Percentiles rank a stretch among this genome's conserved stretches.
phyloP scores from a whole-genome alignment of 2,888 invertebrate species.

The Lingula anatina region DNA sequence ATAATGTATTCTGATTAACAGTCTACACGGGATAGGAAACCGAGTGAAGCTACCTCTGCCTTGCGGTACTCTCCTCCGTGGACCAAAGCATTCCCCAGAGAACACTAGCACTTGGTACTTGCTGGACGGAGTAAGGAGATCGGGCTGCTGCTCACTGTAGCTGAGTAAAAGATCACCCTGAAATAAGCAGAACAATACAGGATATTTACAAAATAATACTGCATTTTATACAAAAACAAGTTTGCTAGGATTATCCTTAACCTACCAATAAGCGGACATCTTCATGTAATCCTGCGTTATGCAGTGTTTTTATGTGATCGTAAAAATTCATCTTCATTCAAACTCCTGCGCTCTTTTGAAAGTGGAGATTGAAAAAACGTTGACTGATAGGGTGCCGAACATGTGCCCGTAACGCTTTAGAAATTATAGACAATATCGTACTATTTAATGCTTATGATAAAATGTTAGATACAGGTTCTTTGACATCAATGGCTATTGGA shows the following conservation, averaged over 20 bases:
- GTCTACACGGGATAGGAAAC: background rate
- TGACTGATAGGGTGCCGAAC: constrained; percentile 1
- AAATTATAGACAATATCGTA: no score
- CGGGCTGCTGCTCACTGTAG: constrained; percentile 63
- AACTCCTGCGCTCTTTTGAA: background rate
- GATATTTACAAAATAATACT: constrained; percentile 1
- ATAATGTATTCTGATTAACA: background rate
- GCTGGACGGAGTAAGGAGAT: constrained; percentile 59
- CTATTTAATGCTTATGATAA: no score
- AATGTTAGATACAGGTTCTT: no score
- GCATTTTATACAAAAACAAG: background rate
- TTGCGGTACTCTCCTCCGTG: constrained; percentile 63
- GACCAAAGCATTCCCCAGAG: constrained; percentile 68
- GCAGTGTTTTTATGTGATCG: constrained; percentile 66
- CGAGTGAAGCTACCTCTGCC: constrained; percentile 58
- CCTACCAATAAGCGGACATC: constrained; percentile 68
- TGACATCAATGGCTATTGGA: no score
- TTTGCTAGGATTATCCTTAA: no score
- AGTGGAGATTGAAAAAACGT: background rate
- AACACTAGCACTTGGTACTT: constrained; percentile 68
- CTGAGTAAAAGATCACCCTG: constrained; percentile 66
- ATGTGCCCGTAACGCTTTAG: no score
- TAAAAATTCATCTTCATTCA: constrained; percentile 20
- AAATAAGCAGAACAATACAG: constrained; percentile 25
- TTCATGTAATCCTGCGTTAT: constrained; percentile 66